Percentiles rank a stretch among this genome's conserved stretches.
These are phyloP conservation scores for Crocodylus rhombifer DNA, from an alignment of 2,797 vertebrate genomes.

Conservation along the genomic window DNA sequence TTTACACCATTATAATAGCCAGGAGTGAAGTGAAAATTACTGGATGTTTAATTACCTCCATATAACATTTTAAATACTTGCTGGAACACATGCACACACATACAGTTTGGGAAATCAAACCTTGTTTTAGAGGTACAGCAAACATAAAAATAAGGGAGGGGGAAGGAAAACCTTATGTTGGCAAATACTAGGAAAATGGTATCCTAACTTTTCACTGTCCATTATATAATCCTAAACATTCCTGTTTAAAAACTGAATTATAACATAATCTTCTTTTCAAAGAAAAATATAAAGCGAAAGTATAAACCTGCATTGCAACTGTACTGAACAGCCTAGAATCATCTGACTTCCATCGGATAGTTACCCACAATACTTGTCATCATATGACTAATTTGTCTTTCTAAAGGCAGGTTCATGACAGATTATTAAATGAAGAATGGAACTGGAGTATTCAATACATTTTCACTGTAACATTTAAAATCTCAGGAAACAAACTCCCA, in stretches of 20 bases:
- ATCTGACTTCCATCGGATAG: conserved; percentile 25
- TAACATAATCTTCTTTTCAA: not conserved
- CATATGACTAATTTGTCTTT: conserved; percentile 58
- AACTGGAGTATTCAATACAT: conserved; percentile 9
- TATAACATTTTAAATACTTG: not conserved
- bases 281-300: conserved; percentile 18
- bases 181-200: not conserved
- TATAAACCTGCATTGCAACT: not conserved
- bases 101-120: not conserved
- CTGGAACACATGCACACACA: not conserved
- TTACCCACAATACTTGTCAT: conserved; percentile 36
- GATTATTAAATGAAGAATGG: conserved; percentile 41
- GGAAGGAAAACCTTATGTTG: not conserved
- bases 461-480: conserved; percentile 44
- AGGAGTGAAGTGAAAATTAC: not conserved
- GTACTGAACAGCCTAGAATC: conserved; percentile 10
- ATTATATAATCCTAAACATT: not conserved
- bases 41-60: not conserved
- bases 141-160: not conserved
- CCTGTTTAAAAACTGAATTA: not conserved
- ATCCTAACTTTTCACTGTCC: not conserved
- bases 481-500: conserved; percentile 26
- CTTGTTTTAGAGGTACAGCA: not conserved
- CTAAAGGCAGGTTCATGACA: conserved; percentile 40
- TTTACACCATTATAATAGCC: conserved; percentile 16